Evolutionary conservation across 2,113 vertebrate genomes (phyloP), one percentile per base, ranked within the genome.

Genomic region (Taurulus bubalis): DNA sequence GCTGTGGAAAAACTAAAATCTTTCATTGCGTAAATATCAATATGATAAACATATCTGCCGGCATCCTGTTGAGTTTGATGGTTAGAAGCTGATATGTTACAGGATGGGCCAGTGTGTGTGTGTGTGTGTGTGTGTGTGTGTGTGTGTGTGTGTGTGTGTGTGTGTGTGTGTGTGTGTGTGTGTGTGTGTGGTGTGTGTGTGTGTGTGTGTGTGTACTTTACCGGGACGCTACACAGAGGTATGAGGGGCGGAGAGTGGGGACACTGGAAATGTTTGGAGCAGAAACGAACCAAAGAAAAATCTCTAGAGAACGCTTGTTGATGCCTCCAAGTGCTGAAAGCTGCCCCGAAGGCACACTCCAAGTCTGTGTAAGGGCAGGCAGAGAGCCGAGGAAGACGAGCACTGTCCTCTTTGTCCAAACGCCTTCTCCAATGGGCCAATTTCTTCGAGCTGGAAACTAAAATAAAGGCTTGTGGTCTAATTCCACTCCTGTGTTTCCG

Each of bases 41-140:
- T 95, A 95, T 95, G 95, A 95, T 95, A 95, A 95, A 95, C 90
- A 85, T 89, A 91, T 95, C 88, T 92, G 91, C 90, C 75, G 58
- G 87, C 81, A 85, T 91, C 89, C 85, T 82, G 89, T 79, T 82
- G 70, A 81, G 66, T 77, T 59, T 60, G 71, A 85, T 82, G 85
- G 76, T 91, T 65, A 69, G 76, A 87, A 90, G 89, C 87, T 90
- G 94, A 94, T 94, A 93, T 93, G 92, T 94, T 88, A 84, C 85
- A 87, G 85, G 80, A 85, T 14, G 75, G 73, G 79, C 68, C 8
- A 60, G 71, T 47, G 79, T 63, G 77, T 60, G 74, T 63, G 51
- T 77, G 66, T 79, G 74, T 42, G 70, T 65, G 78, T 69, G 55
- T 62, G 53, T 36, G 75, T 28, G 79, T 74, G 77, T 67, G 69